Conservation (phyloP, 1,140 invertebrate genomes). For the Wiebesia pumilae region DNA sequence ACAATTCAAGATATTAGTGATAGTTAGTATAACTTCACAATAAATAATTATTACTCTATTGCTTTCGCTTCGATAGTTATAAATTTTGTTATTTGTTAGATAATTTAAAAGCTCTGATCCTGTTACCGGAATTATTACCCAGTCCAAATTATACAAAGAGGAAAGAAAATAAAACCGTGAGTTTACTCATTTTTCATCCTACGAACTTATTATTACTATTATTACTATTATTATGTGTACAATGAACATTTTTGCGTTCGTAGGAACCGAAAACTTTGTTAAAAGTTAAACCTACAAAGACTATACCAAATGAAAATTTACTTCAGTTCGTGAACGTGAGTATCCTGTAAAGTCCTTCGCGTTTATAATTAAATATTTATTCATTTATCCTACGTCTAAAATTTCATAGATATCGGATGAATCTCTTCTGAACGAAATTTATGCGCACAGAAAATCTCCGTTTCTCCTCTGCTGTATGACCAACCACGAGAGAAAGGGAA, state of each 20-base stretch:
- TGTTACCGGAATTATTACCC: conserved; percentile 52
- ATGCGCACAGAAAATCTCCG: conserved; percentile 18
- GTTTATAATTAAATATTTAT: neutral
- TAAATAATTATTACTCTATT: neutral
- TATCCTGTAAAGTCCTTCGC: neutral
- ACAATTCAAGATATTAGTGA: conserved; percentile 37
- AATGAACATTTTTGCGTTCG: neutral
- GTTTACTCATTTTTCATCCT: conserved; percentile 11
- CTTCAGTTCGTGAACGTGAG: conserved; percentile 48
- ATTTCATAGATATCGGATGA: conserved; percentile 22
- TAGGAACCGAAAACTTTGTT: conserved; percentile 22
- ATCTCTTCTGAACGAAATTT: conserved; percentile 9
- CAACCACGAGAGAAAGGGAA: conserved; percentile 37
- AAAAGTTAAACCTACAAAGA: conserved; percentile 38
- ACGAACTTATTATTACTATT: neutral
- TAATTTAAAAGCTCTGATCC: conserved; percentile 52
- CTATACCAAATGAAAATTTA: conserved; percentile 47
- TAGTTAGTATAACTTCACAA: conserved; percentile 29
- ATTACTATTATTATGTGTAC: neutral
- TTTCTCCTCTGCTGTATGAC: conserved; percentile 34
- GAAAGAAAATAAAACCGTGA: conserved; percentile 46
- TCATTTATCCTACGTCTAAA: no score
- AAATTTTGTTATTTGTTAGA: conserved; percentile 37
- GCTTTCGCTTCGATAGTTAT: neutral
- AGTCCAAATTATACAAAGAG: conserved; percentile 54